Conservation (phyloP, 1,140 invertebrate genomes). For the Drosophila triauraria region DNA sequence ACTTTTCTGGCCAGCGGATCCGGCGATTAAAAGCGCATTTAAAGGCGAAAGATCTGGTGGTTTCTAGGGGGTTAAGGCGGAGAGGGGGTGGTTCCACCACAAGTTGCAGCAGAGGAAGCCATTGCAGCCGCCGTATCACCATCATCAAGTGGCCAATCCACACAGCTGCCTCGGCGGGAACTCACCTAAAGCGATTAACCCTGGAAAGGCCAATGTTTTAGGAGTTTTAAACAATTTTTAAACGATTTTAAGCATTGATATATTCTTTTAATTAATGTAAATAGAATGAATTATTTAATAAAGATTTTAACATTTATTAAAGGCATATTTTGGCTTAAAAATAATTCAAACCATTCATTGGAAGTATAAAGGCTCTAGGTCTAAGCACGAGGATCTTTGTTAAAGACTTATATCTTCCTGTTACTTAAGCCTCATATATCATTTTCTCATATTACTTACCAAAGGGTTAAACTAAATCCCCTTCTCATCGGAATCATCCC, state of each 20-base stretch:
- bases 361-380: neutral
- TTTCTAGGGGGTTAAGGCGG: neutral
- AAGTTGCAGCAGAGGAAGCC: conserved; percentile 43
- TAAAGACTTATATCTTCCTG: neutral
- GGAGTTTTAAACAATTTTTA: neutral
- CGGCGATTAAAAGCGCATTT: conserved; percentile 77
- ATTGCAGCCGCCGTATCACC: conserved; percentile 4
- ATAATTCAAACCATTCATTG: too few relatives aligned
- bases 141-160: conserved; percentile 24
- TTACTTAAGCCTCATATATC: too few relatives aligned
- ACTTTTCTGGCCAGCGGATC: conserved; percentile 58
- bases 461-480: conserved; percentile 10
- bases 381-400: fast-evolving
- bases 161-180: conserved; percentile 10
- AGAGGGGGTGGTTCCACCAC: conserved; percentile 14
- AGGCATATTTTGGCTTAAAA: too few relatives aligned
- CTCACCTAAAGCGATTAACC: conserved; percentile 16
- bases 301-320: too few relatives aligned
- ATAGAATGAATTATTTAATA: neutral
- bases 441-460: neutral
- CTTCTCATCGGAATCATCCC: neutral
- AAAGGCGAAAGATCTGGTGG: conserved; percentile 32
- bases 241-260: neutral
- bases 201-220: neutral
- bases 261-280: neutral